Base-by-base conservation (phyloP, 2,797 vertebrate species). In the Eleutherodactylus coqui region DNA sequence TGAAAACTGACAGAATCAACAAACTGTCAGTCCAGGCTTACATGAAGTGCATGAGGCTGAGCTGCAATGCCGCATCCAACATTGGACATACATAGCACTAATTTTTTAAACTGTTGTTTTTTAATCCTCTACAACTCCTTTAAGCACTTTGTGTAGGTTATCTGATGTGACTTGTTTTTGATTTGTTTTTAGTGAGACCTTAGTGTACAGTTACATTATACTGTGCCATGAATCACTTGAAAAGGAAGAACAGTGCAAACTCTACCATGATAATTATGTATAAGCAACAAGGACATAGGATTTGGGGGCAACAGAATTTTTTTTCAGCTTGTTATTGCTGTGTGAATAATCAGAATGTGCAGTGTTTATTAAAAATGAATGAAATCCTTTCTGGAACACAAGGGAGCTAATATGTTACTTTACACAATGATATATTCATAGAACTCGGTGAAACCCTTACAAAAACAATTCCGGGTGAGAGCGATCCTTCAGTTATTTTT, bases 361-460 rank as follows among this genome's bases (percentile, higher is more conserved):
- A 27, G 4, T 47, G 10, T 45, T 13, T 60, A 64, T 79, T 64
- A 79, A 67, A 79, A 34, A 80, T 80, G 16, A 27, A 67, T 80
- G 41, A 64, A 27, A 64, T 34, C 47, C 58, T 32, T 80, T 24
- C 78, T 13, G 27, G 14, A 32, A 67, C 10, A 49, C 27, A 45
- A 45, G 19, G 2, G 55, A 62, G n/a, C 16, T 62, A 62, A 79
- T 79, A 4, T 29, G 36, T 21, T 62, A 29, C 38, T 32, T 21
- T 80, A 24, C 5, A 67, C 58, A 21, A 47, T 62, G 36, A 14
- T 79, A 14, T 62, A 27, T 47, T 67, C 78, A 80, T 64, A 64
- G 58, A 34, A 17, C 27, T 67, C 78, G 32, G 34, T 80, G 34
- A 80, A 80, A 67, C 38, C 38, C 60, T 80, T 29, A 41, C n/a